Evolutionary conservation across 64 coral and sea anemone genomes (phyloP), one percentile per base, ranked within the genome.

Genomic region (Stylophora pistillata): DNA sequence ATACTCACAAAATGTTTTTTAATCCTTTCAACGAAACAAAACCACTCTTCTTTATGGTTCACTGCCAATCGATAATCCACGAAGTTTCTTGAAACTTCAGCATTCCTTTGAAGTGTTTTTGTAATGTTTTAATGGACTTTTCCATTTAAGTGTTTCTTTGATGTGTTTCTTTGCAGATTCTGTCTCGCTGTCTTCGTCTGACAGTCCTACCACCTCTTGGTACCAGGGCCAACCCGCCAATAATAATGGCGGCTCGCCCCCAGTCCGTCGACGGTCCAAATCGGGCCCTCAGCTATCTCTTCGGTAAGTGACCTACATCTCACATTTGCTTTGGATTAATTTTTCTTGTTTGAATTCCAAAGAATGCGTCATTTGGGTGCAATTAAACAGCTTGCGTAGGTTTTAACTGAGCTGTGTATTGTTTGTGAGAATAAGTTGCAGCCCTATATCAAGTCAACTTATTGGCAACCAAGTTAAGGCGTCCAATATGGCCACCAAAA

Each of bases 121-220:
- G 17, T 52, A 33, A 16, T 12, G 12, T 68, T 68, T 11, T 25
- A 68, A 10, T 11, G 4, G 17, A 18, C 17, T 13, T 60, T 60
- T 60, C 1, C 27, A 29, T 5, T 31, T 15, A 53, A 15, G 54
- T 14, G 28, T 27, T 16, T 79, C 59, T 57, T 79, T 79, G 7
- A 15, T 58, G 9, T 13, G 59, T 92, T 27, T 52, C 84, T 16
- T 90, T 82, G 27, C 81, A 96, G 95, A 96, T 82, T 93, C 91
- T 21, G 91, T 93, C 30, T 96, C 95, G 23, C 26, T 96, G 83
- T 96, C 91, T 61, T 96, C 95, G 5, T 86, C 95, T 85, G 95
- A 96, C 68, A 96, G 95, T 55, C 95, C 95, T 33, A 87, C 88
- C 47, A 69, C 88, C 23, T 90, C 93, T 64, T 91, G 88, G 68